Conservation (phyloP, 2,888 invertebrate species). For the Drosophila nigricruria region DNA sequence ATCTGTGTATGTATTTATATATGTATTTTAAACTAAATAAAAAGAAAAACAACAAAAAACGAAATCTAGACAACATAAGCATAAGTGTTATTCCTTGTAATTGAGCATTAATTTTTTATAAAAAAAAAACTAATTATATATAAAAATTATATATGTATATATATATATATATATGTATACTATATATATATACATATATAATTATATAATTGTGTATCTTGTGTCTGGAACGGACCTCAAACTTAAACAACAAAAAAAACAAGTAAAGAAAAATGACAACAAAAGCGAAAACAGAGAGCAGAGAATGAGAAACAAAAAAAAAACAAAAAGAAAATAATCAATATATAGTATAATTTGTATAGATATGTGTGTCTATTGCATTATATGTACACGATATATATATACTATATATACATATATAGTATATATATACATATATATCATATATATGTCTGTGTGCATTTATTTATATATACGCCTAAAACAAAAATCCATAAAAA, state of each 20-base stretch:
- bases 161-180: slow-evolving; percentile 36
- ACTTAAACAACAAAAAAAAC: slow-evolving; percentile 47
- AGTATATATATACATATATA: slow-evolving; percentile 19
- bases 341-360: slow-evolving; percentile 84
- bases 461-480: slow-evolving; percentile 73
- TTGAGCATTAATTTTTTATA: slow-evolving; percentile 79
- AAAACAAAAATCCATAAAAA: slow-evolving; percentile 38
- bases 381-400: slow-evolving; percentile 75
- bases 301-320: slow-evolving; percentile 45
- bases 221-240: slow-evolving; percentile 81
- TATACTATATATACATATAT: slow-evolving; percentile 34
- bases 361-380: slow-evolving; percentile 84
- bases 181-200: slow-evolving; percentile 50
- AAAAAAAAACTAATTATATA: slow-evolving; percentile 63
- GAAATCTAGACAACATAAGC: slow-evolving; percentile 68
- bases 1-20: slow-evolving; percentile 31
- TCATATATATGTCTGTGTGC: slow-evolving; percentile 49
- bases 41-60: slow-evolving; percentile 23
- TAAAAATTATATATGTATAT: slow-evolving; percentile 47
- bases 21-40: slow-evolving; percentile 55
- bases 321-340: slow-evolving; percentile 55
- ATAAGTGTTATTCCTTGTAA: slow-evolving; percentile 83
- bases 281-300: slow-evolving; percentile 51
- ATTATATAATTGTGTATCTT: slow-evolving; percentile 72
- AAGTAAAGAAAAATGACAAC: slow-evolving; percentile 40